Evolutionary conservation across 2,113 vertebrate genomes (phyloP).

Genomic region (Epinephelus cyanopodus): DNA sequence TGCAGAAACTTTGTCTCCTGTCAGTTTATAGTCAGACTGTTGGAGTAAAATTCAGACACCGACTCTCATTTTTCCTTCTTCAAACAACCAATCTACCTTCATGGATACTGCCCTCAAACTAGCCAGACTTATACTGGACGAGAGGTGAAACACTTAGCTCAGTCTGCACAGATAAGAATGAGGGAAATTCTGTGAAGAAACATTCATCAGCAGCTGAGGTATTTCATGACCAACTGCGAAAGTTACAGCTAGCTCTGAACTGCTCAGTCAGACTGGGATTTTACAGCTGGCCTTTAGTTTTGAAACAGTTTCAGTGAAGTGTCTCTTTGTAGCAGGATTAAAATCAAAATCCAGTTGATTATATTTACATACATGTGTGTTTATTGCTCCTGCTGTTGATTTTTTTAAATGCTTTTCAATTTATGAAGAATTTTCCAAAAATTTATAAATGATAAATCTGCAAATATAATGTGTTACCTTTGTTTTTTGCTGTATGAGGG

Average conservation of each 20-base stretch:
- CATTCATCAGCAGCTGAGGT: conserved; percentile 63
- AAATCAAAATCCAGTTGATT: background rate
- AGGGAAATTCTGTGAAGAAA: conserved; percentile 47
- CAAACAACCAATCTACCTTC: background rate
- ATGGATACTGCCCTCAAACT: conserved; percentile 3
- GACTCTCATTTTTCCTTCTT: conserved; percentile 11
- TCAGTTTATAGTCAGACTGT: background rate
- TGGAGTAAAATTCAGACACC: no score
- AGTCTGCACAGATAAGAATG: conserved; percentile 30
- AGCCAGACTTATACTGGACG: background rate
- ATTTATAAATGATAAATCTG: background rate
- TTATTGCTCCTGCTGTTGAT: background rate
- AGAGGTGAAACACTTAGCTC: conserved; percentile 25
- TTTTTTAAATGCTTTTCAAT: background rate
- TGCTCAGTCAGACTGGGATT: conserved; percentile 40
- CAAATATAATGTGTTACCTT: background rate
- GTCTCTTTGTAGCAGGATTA: conserved; percentile 19
- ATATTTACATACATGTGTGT: background rate
- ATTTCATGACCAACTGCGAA: conserved; percentile 77
- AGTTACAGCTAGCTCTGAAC: conserved; percentile 61
- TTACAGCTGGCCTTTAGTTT: conserved; percentile 60
- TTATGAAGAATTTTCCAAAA: background rate
- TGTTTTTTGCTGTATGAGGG: background rate
- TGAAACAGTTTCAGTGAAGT: conserved; percentile 41
- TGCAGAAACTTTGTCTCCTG: background rate